phyloP scores from a whole-genome alignment of 1,140 invertebrate species.

The Bombus sibiricus region DNA sequence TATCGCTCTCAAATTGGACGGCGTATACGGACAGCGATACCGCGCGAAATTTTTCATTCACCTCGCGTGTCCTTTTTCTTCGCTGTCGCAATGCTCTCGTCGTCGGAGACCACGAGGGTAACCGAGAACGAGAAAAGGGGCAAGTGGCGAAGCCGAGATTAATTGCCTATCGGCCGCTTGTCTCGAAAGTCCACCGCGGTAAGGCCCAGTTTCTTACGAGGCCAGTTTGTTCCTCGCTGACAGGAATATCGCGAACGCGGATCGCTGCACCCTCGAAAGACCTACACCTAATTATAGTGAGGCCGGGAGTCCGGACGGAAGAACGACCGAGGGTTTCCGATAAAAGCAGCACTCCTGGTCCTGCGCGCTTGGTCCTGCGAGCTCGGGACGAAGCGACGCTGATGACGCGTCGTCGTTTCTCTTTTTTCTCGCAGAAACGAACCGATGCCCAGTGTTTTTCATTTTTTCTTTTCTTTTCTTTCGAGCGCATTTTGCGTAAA shows the following conservation, averaged over 20 bases:
- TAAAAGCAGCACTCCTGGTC: constrained; percentile 31
- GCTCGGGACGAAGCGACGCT: too few relatives aligned
- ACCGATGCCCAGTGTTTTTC: neutral
- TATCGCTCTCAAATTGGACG: constrained; percentile 74
- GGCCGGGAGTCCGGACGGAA: neutral
- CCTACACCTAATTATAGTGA: constrained; percentile 63
- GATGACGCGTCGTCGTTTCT: neutral
- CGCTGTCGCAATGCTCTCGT: neutral
- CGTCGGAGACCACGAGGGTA: neutral
- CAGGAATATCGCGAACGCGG: constrained; percentile 65
- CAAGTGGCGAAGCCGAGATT: constrained; percentile 52
- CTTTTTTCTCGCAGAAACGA: too few relatives aligned
- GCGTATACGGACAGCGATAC: constrained; percentile 59
- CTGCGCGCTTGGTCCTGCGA: too few relatives aligned
- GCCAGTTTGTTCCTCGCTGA: constrained; percentile 56
- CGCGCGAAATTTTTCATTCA: constrained; percentile 61
- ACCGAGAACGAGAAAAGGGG: constrained; percentile 6
- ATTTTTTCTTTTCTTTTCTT: neutral
- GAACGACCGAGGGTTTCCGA: neutral
- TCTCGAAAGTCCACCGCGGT: constrained; percentile 61
- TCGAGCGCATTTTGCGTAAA: neutral
- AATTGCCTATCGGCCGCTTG: constrained; percentile 70
- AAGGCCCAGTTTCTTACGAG: constrained; percentile 62
- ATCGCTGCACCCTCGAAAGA: constrained; percentile 63
- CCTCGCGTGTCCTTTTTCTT: constrained; percentile 50